phyloP scores from a whole-genome alignment of 1,140 invertebrate species.

The Drosophila saltans region DNA sequence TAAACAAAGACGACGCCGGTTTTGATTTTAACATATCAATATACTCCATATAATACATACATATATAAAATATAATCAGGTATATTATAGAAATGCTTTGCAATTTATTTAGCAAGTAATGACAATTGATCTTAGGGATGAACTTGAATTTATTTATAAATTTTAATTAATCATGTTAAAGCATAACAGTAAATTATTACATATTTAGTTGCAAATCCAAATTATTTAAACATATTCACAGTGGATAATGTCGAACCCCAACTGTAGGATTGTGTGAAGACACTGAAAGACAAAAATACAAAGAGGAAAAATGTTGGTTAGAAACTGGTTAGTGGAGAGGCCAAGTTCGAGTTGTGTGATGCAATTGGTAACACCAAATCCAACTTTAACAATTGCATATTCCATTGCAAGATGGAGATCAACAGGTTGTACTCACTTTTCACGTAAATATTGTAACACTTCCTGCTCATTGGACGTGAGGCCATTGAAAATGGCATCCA shows the following conservation, averaged over 20 bases:
- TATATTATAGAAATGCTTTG: constrained; percentile 8
- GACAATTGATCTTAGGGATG: constrained; percentile 17
- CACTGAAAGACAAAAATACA: constrained; percentile 45
- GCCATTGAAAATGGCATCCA: constrained; percentile 86
- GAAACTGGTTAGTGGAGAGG: constrained; percentile 30
- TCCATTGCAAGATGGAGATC: constrained; percentile 19
- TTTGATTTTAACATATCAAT: too few species aligned
- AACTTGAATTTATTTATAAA: constrained; percentile 37
- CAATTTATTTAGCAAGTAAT: constrained; percentile 18
- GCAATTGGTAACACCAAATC: constrained; percentile 70
- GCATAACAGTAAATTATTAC: background rate
- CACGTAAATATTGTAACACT: constrained; percentile 85
- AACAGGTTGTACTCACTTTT: constrained; percentile 85
- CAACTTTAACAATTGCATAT: constrained; percentile 30
- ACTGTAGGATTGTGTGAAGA: constrained; percentile 77
- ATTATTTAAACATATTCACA: constrained; percentile 41
- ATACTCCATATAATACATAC: too few species aligned
- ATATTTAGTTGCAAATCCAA: background rate
- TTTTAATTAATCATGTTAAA: background rate
- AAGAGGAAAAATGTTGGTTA: constrained; percentile 12
- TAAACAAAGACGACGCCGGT: constrained; percentile 1
- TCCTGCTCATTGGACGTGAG: constrained; percentile 86
- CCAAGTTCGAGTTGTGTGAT: constrained; percentile 67
- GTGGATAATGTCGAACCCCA: constrained; percentile 74
- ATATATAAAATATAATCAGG: background rate